Evolutionary conservation across 1,140 invertebrate genomes (phyloP), one percentile per base, ranked within the genome.

Genomic region (Battus philenor): DNA sequence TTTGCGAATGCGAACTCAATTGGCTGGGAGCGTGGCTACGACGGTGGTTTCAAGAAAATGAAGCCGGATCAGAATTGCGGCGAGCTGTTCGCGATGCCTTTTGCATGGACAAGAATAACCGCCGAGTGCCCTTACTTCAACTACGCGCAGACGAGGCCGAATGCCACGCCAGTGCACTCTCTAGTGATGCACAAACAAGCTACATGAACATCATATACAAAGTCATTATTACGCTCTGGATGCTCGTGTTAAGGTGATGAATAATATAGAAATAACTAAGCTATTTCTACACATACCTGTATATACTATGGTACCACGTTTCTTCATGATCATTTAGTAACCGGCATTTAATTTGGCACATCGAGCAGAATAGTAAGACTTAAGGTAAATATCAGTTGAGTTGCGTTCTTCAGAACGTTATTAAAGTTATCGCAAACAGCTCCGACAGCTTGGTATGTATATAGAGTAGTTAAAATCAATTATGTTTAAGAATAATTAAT

Each of bases 11-110:
- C 68, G 93, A 94, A 34, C 86, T 96, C 22, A 93, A 95, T 2
- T 97, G 95, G 95, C 87, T 96, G 15, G 94, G 94, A 0, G 89
- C 94, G 31, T 97, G 95, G 95, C 84, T 96, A 32, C 87, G 95
- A 9, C 88, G 95, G 17, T 96, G 95, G 94, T 54, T 84, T 39
- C 80, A 84, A 44, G 80, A 84, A 47, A 93, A 88, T 16, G 87
- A 88, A 27, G 86, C 87, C 8, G 87, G 86, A 12, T 75, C 57
- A 1, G 75, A 74, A 44, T 54, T 85, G 11, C 54, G 68, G 15
- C 58, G 70, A 3, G 77, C 73, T 4, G 87, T 88, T 1, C 78
- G 87, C 44, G 69, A 82, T 27, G 91, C 92, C 27, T 90, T 88
- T 8, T 94, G 93, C 70, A 87, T 88, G 12, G 91, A 93, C 68